Evolutionary conservation across 2,797 vertebrate genomes (phyloP), one percentile per base, ranked within the genome.

Genomic region (Tenualosa ilisha): DNA sequence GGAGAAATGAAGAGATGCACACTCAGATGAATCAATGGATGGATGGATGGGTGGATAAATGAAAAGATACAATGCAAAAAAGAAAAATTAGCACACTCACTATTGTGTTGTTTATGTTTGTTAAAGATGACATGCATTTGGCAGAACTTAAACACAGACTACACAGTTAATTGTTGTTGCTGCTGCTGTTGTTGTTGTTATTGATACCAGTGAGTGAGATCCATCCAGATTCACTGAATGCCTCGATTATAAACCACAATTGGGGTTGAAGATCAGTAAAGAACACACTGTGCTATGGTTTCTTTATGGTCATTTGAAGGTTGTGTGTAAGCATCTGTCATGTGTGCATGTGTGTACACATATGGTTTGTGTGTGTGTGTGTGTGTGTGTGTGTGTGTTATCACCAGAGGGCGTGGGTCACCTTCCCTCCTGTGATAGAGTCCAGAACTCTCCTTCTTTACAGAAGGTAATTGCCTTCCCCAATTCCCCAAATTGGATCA

Each of bases 401-500:
- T 75, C 68, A 75, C 31, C 40, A 5, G 15, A 17, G 31, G 68
- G 37, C 12, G 37, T 75, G 68, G 31, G 17, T 40, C 37, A 75
- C 68, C 68, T 75, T 75, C 37, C 68, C 15, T 17, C 31, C 13
- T 40, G 24, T 75, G 68, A 75, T 75, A 75, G 31, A 75, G 68
- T 75, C 68, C 68, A 75, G 68, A 75, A 5, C 68, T 43, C 1
- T 75, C 68, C 68, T 75, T 31, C 68, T 75, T 31, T 12, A 40
- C 8, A 3, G 31, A 40, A 75, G 68, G 37, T 75, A 75, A 75
- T 75, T 75, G 31, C 68, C 24, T 31, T 13, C 31, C 63, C 63
- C 63, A 31, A 65, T 65, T 65, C 63, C 63, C 68, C 68, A 75
- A 75, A 75, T 75, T 75, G 68, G 68, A 75, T 40, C 68, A 75